Percentiles rank a stretch among this genome's conserved stretches.
These are phyloP conservation scores for Philonicus albiceps DNA, from an alignment of 2,888 invertebrate species.

Conservation along the genomic window DNA sequence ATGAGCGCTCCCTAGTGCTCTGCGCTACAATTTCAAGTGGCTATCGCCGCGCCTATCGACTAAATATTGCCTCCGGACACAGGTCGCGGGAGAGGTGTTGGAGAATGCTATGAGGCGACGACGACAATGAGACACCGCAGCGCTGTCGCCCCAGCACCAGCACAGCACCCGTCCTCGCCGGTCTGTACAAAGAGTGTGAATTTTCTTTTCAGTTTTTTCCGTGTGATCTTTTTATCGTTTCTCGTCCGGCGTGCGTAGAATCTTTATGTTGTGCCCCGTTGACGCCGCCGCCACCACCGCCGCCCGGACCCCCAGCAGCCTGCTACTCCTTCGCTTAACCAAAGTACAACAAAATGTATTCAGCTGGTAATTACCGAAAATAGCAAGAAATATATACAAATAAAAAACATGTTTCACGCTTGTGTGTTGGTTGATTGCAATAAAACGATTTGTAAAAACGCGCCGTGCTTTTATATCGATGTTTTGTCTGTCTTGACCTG, in stretches of 20 bases:
- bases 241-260: not conserved
- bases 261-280: not conserved
- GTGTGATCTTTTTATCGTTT: slow-evolving; percentile 16
- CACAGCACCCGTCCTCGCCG: not conserved
- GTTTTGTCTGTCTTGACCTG: not conserved
- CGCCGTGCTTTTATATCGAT: not conserved
- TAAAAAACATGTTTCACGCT: not conserved
- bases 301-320: not conserved
- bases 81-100: not conserved
- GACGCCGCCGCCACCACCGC: not conserved
- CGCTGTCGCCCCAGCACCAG: not conserved
- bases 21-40: not conserved
- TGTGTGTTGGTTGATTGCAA: not conserved
- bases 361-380: slow-evolving; percentile 22
- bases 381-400: not conserved
- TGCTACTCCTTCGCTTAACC: not conserved
- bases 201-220: not conserved
- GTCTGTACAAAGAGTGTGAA: not conserved
- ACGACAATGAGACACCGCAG: not conserved
- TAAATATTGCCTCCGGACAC: not conserved
- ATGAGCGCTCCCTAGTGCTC: not conserved
- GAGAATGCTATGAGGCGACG: not conserved
- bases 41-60: not conserved
- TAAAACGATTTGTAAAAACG: not conserved
- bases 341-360: slow-evolving; percentile 29